Conservation (phyloP, 1,140 invertebrate species). For the Psilanteris sp. region DNA sequence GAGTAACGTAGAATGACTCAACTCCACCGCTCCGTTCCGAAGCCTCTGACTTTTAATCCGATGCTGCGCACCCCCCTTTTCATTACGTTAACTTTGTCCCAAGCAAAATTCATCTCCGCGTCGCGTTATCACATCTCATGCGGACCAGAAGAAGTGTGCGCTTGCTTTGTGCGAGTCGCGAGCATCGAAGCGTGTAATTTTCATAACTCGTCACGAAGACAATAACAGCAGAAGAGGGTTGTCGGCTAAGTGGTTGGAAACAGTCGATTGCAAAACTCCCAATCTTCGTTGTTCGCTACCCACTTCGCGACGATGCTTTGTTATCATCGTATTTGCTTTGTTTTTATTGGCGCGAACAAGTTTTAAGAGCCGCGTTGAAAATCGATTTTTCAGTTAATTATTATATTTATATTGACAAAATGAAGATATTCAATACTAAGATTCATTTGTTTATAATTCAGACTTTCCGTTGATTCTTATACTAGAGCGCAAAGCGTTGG, state of each 20-base stretch:
- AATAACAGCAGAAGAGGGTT: slow-evolving; percentile 64
- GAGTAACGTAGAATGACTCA: slow-evolving; percentile 9
- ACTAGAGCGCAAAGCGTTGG: too few species aligned
- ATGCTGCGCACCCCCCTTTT: slow-evolving; percentile 5
- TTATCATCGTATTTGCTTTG: too few species aligned
- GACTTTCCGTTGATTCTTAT: too few species aligned
- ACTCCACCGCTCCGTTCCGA: background rate
- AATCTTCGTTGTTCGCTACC: too few species aligned
- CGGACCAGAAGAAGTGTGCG: slow-evolving; percentile 37
- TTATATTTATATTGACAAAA: too few species aligned
- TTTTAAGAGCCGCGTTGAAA: too few species aligned
- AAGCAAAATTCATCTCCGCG: slow-evolving; percentile 44
- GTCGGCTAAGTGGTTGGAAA: slow-evolving; percentile 63
- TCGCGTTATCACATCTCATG: slow-evolving; percentile 19
- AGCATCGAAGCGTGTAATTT: slow-evolving; percentile 72
- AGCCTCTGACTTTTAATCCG: slow-evolving; percentile 19
- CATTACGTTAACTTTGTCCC: slow-evolving; percentile 48
- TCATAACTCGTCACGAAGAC: slow-evolving; percentile 71
- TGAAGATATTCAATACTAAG: too few species aligned
- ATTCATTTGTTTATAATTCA: too few species aligned
- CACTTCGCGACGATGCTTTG: too few species aligned
- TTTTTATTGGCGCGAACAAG: too few species aligned
- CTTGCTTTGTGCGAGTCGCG: slow-evolving; percentile 63
- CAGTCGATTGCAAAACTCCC: slow-evolving; percentile 46
- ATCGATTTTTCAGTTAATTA: too few species aligned